Evolutionary conservation across 1,140 invertebrate genomes (phyloP).

Genomic region (Oreohelix idahoensis): DNA sequence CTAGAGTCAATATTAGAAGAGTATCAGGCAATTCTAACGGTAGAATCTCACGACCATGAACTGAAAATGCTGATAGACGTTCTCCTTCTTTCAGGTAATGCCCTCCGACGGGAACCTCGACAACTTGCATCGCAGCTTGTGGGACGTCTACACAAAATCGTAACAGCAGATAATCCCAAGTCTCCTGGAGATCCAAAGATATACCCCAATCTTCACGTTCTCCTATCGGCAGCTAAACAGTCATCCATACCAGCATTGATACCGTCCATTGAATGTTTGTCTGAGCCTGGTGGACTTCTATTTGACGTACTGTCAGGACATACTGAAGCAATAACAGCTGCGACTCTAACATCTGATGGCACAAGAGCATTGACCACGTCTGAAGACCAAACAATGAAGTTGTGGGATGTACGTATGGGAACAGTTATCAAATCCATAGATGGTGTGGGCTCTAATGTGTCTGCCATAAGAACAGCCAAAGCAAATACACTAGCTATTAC

Average conservation of each 20-base stretch:
- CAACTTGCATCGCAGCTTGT: conserved; percentile 96
- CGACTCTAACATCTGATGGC: conserved; percentile 66
- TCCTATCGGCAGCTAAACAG: conserved; percentile 58
- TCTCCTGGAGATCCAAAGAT: conserved; percentile 62
- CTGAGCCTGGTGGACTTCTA: conserved; percentile 66
- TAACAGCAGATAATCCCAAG: conserved; percentile 61
- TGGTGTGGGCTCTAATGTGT: conserved; percentile 62
- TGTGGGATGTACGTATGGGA: conserved; percentile 69
- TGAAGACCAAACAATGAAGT: conserved; percentile 67
- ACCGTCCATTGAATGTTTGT: conserved; percentile 66
- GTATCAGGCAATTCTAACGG: conserved; percentile 87
- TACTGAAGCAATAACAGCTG: conserved; percentile 66
- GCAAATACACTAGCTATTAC: conserved; percentile 60
- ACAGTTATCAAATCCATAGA: conserved; percentile 65
- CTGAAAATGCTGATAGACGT: conserved; percentile 94
- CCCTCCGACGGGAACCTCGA: conserved; percentile 89
- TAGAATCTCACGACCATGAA: conserved; percentile 86
- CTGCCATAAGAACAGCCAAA: conserved; percentile 54
- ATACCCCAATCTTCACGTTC: conserved; percentile 62
- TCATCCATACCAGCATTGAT: conserved; percentile 63
- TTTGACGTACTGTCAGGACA: conserved; percentile 69
- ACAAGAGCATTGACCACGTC: conserved; percentile 64
- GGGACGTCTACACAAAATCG: conserved; percentile 80
- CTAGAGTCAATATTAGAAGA: conserved; percentile 91
- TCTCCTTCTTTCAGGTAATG: conserved; percentile 79